phyloP scores from a whole-genome alignment of 2,797 vertebrate genomes.

The Megaceryle alcyon region DNA sequence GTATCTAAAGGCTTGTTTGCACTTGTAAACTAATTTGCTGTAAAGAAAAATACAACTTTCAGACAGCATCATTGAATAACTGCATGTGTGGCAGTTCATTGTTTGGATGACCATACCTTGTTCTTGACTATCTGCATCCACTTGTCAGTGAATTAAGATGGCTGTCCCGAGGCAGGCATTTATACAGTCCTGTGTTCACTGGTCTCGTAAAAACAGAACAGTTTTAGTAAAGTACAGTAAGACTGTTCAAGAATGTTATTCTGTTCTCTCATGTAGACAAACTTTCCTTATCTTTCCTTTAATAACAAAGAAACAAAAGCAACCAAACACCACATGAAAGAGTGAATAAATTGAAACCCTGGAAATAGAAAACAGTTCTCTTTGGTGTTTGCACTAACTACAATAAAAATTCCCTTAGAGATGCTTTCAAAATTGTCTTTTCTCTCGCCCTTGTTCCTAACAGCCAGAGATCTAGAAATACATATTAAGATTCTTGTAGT shows the following conservation, averaged over 20 bases:
- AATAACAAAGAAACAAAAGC: not conserved
- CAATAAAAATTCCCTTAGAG: not conserved
- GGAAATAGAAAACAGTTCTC: not conserved
- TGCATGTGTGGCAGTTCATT: not conserved
- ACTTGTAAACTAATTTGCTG: not conserved
- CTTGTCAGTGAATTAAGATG: not conserved
- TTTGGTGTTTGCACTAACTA: not conserved
- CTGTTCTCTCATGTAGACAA: not conserved
- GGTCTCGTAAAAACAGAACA: not conserved
- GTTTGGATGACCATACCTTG: not conserved
- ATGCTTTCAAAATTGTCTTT: constrained; percentile 27
- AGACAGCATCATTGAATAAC: not conserved
- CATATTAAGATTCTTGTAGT: constrained; percentile 40
- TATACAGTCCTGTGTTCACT: not conserved
- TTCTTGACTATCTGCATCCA: not conserved
- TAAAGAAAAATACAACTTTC: not conserved
- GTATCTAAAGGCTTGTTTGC: not conserved
- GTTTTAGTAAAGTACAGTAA: not conserved
- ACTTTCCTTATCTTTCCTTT: not conserved
- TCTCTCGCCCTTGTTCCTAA: not conserved
- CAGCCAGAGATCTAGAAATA: constrained; percentile 14
- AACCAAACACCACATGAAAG: not conserved
- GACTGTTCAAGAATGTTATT: not conserved
- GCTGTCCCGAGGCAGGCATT: not conserved
- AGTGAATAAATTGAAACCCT: not conserved